Evolutionary conservation across 2,888 invertebrate genomes (phyloP).

Genomic region (Magallana nippona): DNA sequence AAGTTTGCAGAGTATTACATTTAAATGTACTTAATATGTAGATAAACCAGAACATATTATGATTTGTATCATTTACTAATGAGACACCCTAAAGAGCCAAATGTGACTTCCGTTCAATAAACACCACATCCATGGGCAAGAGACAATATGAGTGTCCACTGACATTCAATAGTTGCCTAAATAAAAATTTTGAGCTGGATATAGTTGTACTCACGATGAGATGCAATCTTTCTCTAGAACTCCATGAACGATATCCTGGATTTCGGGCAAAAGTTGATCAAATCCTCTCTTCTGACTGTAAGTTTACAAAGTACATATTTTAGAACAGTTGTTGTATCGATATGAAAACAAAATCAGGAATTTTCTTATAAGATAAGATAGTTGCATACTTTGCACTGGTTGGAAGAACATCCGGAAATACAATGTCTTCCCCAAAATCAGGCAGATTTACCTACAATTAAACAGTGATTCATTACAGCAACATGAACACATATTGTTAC

Average conservation of each 20-base stretch:
- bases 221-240: conserved; percentile 78
- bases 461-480: no score
- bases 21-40: no score
- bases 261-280: conserved; percentile 73
- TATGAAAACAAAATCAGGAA: neutral
- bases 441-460: conserved; percentile 81
- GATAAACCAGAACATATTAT: no score
- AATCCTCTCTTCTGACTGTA: conserved; percentile 68
- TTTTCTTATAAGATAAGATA: neutral
- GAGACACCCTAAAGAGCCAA: no score
- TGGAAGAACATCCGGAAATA: conserved; percentile 76
- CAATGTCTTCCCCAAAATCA: conserved; percentile 86
- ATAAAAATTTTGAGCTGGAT: neutral
- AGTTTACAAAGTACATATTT: neutral
- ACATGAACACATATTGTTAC: neutral
- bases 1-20: no score
- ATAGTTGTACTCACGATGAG: conserved; percentile 66
- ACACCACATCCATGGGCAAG: no score
- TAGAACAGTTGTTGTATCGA: neutral
- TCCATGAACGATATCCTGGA: conserved; percentile 75
- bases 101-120: no score
- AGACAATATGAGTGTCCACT: no score
- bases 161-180: neutral
- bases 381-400: conserved; percentile 51
- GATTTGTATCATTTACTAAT: no score